These are phyloP conservation scores for Nemoura dubitans DNA, from an alignment of 2,888 invertebrate genomes.

Conservation along the genomic window DNA sequence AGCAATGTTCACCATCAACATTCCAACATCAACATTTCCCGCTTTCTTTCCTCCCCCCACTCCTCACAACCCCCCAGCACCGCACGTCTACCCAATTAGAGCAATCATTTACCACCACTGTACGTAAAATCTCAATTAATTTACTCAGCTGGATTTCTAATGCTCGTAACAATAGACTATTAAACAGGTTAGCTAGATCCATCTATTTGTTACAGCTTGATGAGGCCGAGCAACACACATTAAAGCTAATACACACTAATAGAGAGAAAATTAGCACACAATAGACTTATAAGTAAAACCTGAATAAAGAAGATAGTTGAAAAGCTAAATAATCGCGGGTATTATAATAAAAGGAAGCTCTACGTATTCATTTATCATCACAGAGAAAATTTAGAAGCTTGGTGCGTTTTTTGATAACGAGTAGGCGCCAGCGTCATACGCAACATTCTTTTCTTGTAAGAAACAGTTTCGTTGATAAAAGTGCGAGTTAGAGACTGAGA, in stretches of 20 bases:
- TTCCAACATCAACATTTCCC: no score
- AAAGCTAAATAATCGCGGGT: background rate
- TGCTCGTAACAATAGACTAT: constrained; percentile 22
- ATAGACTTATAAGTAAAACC: constrained; percentile 31
- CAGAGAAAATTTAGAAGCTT: no score
- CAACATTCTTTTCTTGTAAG: no score
- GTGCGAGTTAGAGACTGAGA: no score
- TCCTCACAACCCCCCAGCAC: no score
- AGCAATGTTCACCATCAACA: no score
- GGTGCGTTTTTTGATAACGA: no score
- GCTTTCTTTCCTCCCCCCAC: no score
- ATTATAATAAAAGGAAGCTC: background rate
- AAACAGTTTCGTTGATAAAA: no score
- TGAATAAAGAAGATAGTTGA: constrained; percentile 3
- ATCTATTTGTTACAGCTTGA: background rate
- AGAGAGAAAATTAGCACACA: constrained; percentile 38
- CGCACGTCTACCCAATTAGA: no score
- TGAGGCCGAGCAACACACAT: background rate
- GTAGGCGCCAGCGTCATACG: no score
- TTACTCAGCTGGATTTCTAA: constrained; percentile 21
- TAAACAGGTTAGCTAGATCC: background rate
- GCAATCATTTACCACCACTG: background rate
- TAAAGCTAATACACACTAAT: constrained; percentile 37
- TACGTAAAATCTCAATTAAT: constrained; percentile 31
- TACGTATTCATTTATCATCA: background rate